phyloP scores from a whole-genome alignment of 2,797 vertebrate genomes.

The Sitta carolinensis region DNA sequence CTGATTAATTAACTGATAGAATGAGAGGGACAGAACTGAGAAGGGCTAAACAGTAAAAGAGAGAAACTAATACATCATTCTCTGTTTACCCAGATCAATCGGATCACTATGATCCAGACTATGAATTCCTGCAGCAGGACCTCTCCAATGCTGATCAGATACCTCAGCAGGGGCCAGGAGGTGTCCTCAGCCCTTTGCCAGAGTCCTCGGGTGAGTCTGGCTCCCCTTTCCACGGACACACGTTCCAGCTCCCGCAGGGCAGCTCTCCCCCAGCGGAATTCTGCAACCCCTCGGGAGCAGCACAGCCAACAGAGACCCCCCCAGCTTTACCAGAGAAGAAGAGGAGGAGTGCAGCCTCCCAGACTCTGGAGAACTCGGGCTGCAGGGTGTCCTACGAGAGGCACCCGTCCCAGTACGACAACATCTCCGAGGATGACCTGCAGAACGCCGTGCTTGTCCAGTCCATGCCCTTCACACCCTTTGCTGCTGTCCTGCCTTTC shows the following conservation, averaged over 20 bases:
- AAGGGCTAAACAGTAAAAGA: background rate
- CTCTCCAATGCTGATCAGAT: slow-evolving; percentile 88
- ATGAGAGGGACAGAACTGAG: background rate
- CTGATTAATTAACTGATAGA: background rate
- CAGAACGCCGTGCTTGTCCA: slow-evolving; percentile 70
- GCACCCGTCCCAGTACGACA: slow-evolving; percentile 93
- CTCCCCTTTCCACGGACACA: slow-evolving; percentile 84
- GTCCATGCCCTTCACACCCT: slow-evolving; percentile 53
- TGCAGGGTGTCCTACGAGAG: slow-evolving; percentile 85
- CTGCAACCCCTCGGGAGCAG: slow-evolving; percentile 70
- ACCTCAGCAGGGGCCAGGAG: slow-evolving; percentile 75
- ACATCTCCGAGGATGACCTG: slow-evolving; percentile 90
- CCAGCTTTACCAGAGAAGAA: slow-evolving; percentile 94
- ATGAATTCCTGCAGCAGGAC: slow-evolving; percentile 98
- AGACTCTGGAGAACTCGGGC: slow-evolving; percentile 74
- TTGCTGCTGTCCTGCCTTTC: slow-evolving; percentile 86
- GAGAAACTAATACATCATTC: background rate
- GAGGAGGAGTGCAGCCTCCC: slow-evolving; percentile 83
- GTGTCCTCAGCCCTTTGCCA: slow-evolving; percentile 89
- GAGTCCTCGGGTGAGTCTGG: slow-evolving; percentile 89
- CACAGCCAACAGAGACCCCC: slow-evolving; percentile 77
- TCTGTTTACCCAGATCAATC: slow-evolving; percentile 82
- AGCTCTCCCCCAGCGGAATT: slow-evolving; percentile 67
- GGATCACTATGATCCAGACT: slow-evolving; percentile 95
- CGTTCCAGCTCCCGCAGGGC: slow-evolving; percentile 80